phyloP scores from a whole-genome alignment of 2,888 invertebrate genomes.

The Brachylomia viminalis region DNA sequence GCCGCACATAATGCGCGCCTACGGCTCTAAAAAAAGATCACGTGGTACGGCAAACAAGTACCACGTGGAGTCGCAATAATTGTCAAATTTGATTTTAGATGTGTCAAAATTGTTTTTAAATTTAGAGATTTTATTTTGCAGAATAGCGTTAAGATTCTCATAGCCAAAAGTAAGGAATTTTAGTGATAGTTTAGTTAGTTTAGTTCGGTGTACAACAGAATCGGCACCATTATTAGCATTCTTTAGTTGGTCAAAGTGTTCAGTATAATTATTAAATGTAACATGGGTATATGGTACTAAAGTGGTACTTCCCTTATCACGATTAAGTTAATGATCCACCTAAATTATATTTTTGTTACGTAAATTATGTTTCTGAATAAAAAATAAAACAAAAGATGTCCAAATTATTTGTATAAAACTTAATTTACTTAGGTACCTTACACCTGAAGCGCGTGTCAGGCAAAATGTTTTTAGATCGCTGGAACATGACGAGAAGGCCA shows the following conservation, averaged over 20 bases:
- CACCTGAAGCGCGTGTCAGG: neutral
- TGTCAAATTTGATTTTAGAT: too few relatives aligned
- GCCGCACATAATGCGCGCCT: too few relatives aligned
- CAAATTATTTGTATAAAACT: neutral
- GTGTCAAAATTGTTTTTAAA: too few relatives aligned
- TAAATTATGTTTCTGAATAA: slow-evolving; percentile 52
- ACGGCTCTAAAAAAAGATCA: too few relatives aligned
- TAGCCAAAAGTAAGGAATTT: too few relatives aligned
- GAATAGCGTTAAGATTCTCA: too few relatives aligned
- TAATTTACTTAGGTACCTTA: neutral
- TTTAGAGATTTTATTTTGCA: too few relatives aligned
- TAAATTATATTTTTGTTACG: slow-evolving; percentile 62
- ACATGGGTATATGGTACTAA: slow-evolving; percentile 25
- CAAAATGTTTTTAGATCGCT: neutral
- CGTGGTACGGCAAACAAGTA: too few relatives aligned
- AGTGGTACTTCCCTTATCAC: slow-evolving; percentile 28
- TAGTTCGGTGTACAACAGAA: too few relatives aligned
- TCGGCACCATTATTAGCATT: too few relatives aligned
- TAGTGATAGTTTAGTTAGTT: slow-evolving; percentile 6
- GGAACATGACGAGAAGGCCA: neutral
- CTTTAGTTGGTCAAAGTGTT: slow-evolving; percentile 5
- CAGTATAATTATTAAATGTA: slow-evolving; percentile 20
- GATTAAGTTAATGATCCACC: slow-evolving; percentile 45
- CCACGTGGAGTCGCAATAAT: too few relatives aligned
- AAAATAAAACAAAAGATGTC: slow-evolving; percentile 14